phyloP scores from a whole-genome alignment of 2,797 vertebrate genomes.

The Steatocranus sp. region DNA sequence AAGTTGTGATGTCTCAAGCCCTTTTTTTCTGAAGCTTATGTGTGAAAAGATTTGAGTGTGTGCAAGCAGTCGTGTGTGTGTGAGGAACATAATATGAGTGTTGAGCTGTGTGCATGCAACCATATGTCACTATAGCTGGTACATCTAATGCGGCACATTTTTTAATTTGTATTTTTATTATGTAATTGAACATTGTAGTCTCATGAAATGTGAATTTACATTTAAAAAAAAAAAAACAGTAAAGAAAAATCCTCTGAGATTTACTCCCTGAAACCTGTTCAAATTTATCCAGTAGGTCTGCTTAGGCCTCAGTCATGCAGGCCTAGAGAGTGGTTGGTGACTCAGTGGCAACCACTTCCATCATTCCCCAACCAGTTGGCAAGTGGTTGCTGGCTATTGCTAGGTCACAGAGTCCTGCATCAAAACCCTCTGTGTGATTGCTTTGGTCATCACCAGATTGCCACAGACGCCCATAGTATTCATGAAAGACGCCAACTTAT shows the following conservation, averaged over 20 bases:
- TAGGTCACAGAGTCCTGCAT: neutral
- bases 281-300: neutral
- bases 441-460: neutral
- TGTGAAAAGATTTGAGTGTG: neutral
- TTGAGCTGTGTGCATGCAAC: neutral
- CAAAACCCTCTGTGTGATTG: accelerated
- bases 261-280: neutral
- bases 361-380: neutral
- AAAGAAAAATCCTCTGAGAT: neutral
- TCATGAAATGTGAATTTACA: neutral
- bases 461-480: accelerated
- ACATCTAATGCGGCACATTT: accelerated
- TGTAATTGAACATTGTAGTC: neutral
- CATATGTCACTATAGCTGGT: neutral
- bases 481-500: neutral
- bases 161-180: neutral
- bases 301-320: neutral
- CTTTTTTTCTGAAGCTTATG: neutral
- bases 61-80: neutral
- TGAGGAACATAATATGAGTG: neutral
- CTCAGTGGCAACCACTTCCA: neutral
- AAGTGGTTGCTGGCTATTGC: neutral
- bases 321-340: neutral
- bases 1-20: neutral
- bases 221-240: neutral